A percentile compares a stretch with the other conserved stretches of the same genome.
Conservation (phyloP, 1,140 invertebrate genomes). For the Drosophila varians region DNA sequence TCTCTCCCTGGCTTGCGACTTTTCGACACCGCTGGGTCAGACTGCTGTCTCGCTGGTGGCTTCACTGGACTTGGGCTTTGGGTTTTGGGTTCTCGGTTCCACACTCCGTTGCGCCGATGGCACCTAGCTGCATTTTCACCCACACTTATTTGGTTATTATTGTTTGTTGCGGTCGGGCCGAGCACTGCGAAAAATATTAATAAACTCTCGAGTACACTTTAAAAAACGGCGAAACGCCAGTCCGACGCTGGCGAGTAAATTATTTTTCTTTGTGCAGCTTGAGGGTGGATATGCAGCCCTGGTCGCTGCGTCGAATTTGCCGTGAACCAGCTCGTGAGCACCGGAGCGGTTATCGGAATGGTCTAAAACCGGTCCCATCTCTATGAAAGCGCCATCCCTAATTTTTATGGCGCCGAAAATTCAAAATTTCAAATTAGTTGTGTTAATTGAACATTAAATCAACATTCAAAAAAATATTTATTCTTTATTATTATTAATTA, state of each 20-base stretch:
- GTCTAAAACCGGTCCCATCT: background rate
- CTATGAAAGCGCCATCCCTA: background rate
- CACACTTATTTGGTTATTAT: constrained; percentile 47
- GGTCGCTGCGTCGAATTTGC: constrained; percentile 18
- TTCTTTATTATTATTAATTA: too few relatives aligned
- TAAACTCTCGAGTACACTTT: constrained; percentile 48
- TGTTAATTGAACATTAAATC: background rate
- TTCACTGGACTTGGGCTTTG: constrained; percentile 25
- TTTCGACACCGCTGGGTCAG: constrained; percentile 43
- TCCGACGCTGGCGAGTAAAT: constrained; percentile 48
- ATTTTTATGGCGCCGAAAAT: background rate
- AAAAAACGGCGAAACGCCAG: constrained; percentile 43
- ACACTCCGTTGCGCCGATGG: constrained; percentile 35
- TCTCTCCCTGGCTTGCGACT: constrained; percentile 1
- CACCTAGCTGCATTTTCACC: constrained; percentile 45
- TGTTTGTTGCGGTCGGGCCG: constrained; percentile 46
- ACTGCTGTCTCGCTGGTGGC: constrained; percentile 41
- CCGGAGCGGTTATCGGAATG: background rate
- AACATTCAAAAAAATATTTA: too few relatives aligned
- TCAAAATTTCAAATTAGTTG: background rate
- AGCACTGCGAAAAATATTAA: constrained; percentile 58
- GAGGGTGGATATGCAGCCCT: constrained; percentile 38
- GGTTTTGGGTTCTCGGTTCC: constrained; percentile 14
- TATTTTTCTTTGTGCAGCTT: constrained; percentile 51
- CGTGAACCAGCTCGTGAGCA: constrained; percentile 19